Evolutionary conservation across 92 coral and sea anemone species (phyloP).

Genomic region (Blastomussa wellsi): DNA sequence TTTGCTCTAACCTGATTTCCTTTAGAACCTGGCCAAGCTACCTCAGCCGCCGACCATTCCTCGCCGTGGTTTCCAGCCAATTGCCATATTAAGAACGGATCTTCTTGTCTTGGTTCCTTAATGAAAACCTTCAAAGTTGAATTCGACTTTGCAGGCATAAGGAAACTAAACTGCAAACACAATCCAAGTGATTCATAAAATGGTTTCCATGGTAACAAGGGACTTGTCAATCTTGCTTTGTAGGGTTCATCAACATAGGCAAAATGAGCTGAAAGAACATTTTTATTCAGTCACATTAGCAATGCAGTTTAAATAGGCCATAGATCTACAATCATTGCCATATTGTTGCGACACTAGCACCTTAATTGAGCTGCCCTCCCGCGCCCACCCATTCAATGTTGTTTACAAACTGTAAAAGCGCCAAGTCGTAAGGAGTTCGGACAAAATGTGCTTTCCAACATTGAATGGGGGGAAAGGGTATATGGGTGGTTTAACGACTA

Average conservation of each 20-base stretch:
- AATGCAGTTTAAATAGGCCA: too few species aligned
- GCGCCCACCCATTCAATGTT: background rate
- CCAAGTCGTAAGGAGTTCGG: too few species aligned
- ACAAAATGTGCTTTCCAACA: too few species aligned
- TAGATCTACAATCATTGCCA: background rate
- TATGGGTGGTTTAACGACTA: too few species aligned
- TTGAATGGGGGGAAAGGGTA: too few species aligned
- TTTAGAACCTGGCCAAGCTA: constrained; percentile 3
- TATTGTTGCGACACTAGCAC: background rate
- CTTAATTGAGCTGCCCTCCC: background rate
- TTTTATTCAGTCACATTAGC: background rate
- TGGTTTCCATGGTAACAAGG: constrained; percentile 31
- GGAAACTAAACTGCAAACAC: constrained; percentile 31
- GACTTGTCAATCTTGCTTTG: constrained; percentile 4
- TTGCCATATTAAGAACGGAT: constrained; percentile 13
- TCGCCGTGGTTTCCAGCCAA: constrained; percentile 21
- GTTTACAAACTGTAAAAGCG: too few species aligned
- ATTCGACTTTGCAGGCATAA: constrained; percentile 5
- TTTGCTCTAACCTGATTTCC: constrained; percentile 11
- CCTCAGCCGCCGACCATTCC: constrained; percentile 36
- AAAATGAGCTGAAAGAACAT: constrained; percentile 2
- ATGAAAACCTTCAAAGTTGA: constrained; percentile 16
- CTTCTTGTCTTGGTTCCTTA: background rate
- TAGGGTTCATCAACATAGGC: constrained; percentile 13
- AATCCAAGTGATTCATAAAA: constrained; percentile 10